Evolutionary conservation across 2,888 invertebrate species (phyloP).

Genomic region (Zaprionus lineosus): DNA sequence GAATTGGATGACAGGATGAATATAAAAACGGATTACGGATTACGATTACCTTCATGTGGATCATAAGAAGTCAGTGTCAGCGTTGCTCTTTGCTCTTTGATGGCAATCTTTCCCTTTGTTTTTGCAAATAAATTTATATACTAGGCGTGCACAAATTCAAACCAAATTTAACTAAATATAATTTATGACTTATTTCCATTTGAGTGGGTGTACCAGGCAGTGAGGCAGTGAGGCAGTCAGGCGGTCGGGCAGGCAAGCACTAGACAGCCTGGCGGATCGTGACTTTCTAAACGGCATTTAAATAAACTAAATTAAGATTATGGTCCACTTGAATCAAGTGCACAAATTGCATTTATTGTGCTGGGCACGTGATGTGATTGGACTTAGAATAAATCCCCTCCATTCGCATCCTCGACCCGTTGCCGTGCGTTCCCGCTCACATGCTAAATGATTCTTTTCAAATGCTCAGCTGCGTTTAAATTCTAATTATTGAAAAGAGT

Average conservation of each 20-base stretch:
- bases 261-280: too few species aligned
- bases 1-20: too few species aligned
- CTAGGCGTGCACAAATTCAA: constrained; percentile 26
- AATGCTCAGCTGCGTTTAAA: constrained; percentile 47
- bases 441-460: constrained; percentile 14
- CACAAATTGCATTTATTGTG: constrained; percentile 67
- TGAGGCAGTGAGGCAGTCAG: too few species aligned
- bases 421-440: too few species aligned
- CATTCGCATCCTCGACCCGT: too few species aligned
- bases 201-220: too few species aligned
- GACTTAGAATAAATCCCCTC: constrained; percentile 3
- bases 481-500: constrained; percentile 56
- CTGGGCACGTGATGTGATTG: constrained; percentile 55
- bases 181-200: constrained; percentile 65
- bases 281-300: constrained; percentile 46
- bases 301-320: constrained; percentile 69
- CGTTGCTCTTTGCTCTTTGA: too few species aligned
- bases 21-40: too few species aligned
- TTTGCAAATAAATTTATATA: too few species aligned
- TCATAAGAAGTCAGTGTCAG: too few species aligned
- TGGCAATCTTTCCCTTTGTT: too few species aligned
- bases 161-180: constrained; percentile 69
- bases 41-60: too few species aligned
- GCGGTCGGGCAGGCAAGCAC: constrained; percentile 14
- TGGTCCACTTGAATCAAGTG: constrained; percentile 62